Evolutionary conservation across 1,140 invertebrate species (phyloP).

Genomic region (Wasmannia auropunctata): DNA sequence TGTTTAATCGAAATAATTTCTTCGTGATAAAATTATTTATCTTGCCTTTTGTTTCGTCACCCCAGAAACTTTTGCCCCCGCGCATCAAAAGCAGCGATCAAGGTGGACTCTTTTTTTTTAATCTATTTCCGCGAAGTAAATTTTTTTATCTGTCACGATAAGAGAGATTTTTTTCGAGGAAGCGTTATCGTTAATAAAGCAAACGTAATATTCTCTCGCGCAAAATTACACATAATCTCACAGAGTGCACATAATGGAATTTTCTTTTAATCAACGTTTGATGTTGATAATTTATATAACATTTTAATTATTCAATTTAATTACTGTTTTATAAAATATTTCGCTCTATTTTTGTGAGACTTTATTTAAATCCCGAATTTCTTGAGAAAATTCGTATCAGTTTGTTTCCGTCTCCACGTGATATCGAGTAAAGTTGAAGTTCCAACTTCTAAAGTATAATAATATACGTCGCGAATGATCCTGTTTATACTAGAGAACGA

Average conservation of each 20-base stretch:
- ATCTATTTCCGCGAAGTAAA: not conserved
- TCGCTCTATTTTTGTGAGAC: not conserved
- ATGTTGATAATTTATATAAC: not conserved
- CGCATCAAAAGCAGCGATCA: not conserved
- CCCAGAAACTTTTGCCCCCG: not conserved
- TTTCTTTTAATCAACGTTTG: not conserved
- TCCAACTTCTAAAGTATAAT: not conserved
- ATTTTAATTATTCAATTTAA: not conserved
- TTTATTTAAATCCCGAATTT: not conserved
- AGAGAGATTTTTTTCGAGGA: not conserved
- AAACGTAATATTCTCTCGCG: not conserved
- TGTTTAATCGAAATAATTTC: constrained; percentile 16
- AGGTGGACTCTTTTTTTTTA: not conserved
- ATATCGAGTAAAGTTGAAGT: not conserved
- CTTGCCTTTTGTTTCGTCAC: too few relatives aligned
- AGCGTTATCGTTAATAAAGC: not conserved
- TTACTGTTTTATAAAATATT: not conserved
- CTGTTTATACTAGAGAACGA: not conserved
- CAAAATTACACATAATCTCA: too few relatives aligned
- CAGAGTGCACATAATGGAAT: not conserved
- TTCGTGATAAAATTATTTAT: not conserved
- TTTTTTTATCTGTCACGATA: not conserved
- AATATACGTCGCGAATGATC: not conserved
- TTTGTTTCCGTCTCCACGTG: not conserved
- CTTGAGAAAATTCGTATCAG: not conserved